A percentile compares a stretch with the other conserved stretches of the same genome.
Conservation (phyloP, 1,140 invertebrate genomes). For the Megalonaias nervosa region DNA sequence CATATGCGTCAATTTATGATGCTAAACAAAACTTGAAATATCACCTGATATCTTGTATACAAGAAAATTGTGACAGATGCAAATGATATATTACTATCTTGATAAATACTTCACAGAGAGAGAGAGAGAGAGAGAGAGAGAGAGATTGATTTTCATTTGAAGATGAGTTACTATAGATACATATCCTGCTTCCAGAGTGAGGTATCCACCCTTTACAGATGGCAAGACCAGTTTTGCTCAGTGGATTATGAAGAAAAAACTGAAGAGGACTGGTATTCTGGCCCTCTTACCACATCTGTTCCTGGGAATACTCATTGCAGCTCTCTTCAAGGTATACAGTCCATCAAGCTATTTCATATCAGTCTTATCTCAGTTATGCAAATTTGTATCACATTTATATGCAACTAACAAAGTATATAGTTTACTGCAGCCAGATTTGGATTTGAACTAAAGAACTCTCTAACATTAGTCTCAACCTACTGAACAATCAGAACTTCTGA, state of each 20-base stretch:
- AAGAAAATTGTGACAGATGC: no score
- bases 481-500: no score
- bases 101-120: not conserved
- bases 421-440: no score
- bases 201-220: slow-evolving; percentile 90
- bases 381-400: no score
- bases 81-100: not conserved
- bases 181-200: slow-evolving; percentile 51
- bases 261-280: slow-evolving; percentile 39
- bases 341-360: no score
- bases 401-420: no score
- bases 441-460: no score
- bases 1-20: no score
- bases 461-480: no score
- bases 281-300: slow-evolving; percentile 51
- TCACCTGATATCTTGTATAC: not conserved
- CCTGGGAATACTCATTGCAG: slow-evolving; percentile 49
- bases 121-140: not conserved
- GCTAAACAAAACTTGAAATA: not conserved
- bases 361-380: no score
- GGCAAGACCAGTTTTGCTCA: slow-evolving; percentile 78
- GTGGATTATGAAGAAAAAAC: slow-evolving; percentile 75
- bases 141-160: slow-evolving; percentile 11
- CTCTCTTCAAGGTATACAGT: slow-evolving; percentile 51
- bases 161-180: not conserved